A percentile compares a stretch with the other conserved stretches of the same genome.
phyloP scores from a whole-genome alignment of 2,113 vertebrate genomes.

The Platycercus adscitus region DNA sequence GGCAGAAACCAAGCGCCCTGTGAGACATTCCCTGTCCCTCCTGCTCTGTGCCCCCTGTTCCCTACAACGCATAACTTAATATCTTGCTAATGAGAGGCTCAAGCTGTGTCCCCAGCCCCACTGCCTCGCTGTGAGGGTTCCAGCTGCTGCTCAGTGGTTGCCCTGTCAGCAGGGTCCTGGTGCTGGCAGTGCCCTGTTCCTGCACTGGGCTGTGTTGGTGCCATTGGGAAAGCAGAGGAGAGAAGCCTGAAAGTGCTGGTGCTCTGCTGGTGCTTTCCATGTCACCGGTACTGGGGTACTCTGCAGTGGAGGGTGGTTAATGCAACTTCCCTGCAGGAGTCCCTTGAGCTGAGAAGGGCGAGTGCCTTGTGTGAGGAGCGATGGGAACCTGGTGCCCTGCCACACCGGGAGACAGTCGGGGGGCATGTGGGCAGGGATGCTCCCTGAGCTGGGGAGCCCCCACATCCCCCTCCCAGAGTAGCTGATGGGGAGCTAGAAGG shows the following conservation, averaged over 20 bases:
- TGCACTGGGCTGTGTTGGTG: neutral
- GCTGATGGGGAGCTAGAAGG: neutral
- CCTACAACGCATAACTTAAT: neutral
- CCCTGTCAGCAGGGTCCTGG: neutral
- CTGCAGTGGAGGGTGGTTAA: neutral
- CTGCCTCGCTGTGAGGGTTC: neutral
- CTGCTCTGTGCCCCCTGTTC: neutral
- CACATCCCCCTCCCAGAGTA: too few relatives aligned
- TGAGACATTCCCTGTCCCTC: neutral
- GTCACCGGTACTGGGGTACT: neutral
- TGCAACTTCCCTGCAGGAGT: neutral
- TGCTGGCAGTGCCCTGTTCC: neutral
- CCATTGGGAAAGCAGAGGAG: neutral
- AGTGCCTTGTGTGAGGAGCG: neutral
- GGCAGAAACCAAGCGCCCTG: neutral
- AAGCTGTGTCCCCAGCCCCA: neutral
- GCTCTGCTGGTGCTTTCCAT: fast-evolving
- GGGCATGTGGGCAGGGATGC: fast-evolving
- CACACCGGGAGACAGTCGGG: neutral
- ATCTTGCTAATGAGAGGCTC: neutral
- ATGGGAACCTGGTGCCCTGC: neutral
- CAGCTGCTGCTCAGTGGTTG: neutral
- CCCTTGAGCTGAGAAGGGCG: fast-evolving
- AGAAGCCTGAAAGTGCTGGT: neutral
- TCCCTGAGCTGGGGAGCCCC: neutral